A percentile compares a stretch with the other conserved stretches of the same genome.
Evolutionary conservation across 2,113 vertebrate species (phyloP).

Genomic region (Octodon degus): DNA sequence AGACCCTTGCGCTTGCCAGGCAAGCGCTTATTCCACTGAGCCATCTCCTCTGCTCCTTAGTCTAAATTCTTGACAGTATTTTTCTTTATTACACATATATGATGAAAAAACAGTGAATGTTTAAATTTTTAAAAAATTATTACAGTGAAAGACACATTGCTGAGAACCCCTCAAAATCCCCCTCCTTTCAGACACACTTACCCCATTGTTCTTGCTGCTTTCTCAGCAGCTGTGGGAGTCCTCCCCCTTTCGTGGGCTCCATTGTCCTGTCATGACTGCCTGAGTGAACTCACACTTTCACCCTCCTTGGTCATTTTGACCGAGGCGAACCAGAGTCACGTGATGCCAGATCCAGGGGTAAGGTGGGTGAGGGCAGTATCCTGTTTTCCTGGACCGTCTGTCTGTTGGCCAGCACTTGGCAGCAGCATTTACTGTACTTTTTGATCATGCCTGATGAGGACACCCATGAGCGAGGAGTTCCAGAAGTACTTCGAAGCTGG

Average conservation of each 20-base stretch:
- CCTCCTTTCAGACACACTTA: background rate
- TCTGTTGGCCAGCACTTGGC: background rate
- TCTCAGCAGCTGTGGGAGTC: background rate
- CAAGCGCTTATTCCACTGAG: too few species aligned
- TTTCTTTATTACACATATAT: background rate
- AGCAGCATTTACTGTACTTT: background rate
- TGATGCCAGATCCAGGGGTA: background rate
- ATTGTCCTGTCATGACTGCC: background rate
- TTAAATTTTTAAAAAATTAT: background rate
- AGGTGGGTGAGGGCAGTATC: background rate
- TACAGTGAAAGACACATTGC: background rate
- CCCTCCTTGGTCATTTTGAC: background rate
- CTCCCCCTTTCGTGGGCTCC: background rate
- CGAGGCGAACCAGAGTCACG: background rate
- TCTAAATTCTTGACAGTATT: conserved; percentile 1
- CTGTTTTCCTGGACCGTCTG: background rate
- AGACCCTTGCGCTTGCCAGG: too few species aligned
- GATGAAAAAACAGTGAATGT: background rate
- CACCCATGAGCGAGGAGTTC: background rate
- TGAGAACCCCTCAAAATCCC: background rate
- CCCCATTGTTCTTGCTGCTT: background rate
- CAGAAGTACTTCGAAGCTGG: background rate
- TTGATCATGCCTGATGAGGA: too few species aligned
- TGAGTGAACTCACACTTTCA: background rate
- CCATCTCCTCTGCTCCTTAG: background rate